These are phyloP conservation scores for Tupiocoris notatus DNA, from an alignment of 2,888 invertebrate species.

Conservation along the genomic window DNA sequence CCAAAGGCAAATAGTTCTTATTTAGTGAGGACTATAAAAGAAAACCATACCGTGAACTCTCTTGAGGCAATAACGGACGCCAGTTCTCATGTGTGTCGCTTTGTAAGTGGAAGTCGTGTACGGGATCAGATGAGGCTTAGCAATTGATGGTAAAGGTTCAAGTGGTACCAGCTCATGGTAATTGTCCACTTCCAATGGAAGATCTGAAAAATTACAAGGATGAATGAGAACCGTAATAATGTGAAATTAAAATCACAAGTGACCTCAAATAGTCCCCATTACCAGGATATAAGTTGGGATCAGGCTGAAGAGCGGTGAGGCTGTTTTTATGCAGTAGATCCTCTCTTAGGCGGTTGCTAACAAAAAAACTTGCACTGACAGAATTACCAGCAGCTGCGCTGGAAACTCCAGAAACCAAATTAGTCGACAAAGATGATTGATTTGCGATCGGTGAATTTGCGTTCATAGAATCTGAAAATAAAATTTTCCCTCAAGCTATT, in stretches of 20 bases:
- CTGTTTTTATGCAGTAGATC: slow-evolving; percentile 76
- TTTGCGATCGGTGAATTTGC: too few species aligned
- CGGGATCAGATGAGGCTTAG: slow-evolving; percentile 69
- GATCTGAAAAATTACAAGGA: slow-evolving; percentile 56
- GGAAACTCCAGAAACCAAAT: neutral
- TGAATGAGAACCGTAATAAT: neutral
- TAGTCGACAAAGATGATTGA: too few species aligned
- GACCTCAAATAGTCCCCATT: neutral
- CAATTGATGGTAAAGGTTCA: slow-evolving; percentile 64
- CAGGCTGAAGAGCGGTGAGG: slow-evolving; percentile 71
- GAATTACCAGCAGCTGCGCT: neutral
- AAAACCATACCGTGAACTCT: slow-evolving; percentile 71
- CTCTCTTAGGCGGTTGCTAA: slow-evolving; percentile 77
- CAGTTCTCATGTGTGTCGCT: slow-evolving; percentile 82
- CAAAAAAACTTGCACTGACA: slow-evolving; percentile 63
- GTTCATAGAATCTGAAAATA: too few species aligned
- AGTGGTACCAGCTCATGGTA: slow-evolving; percentile 85
- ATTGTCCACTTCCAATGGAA: slow-evolving; percentile 86
- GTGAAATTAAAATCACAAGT: neutral
- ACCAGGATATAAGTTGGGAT: slow-evolving; percentile 63
- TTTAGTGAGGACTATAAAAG: neutral
- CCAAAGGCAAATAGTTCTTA: neutral
- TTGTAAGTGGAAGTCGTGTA: slow-evolving; percentile 84
- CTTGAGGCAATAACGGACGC: slow-evolving; percentile 79
- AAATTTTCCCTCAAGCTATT: too few species aligned